Evolutionary conservation across 1,140 invertebrate species (phyloP).

Genomic region (Pogonomyrmex barbatus): DNA sequence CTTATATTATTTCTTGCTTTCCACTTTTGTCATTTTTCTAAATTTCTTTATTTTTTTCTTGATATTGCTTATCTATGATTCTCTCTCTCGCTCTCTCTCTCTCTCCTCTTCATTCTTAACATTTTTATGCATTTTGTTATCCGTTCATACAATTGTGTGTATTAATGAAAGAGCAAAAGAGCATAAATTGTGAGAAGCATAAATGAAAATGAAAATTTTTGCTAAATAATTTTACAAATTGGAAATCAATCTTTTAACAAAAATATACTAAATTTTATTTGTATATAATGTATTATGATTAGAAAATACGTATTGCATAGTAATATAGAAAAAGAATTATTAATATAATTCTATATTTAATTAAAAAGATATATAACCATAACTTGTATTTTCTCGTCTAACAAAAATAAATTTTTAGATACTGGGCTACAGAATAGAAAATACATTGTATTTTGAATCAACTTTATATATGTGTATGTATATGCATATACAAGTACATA

Average conservation of each 20-base stretch:
- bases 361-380: conserved; percentile 76
- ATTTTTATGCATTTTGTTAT: conserved; percentile 31
- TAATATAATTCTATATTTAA: conserved; percentile 82
- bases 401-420: conserved; percentile 80
- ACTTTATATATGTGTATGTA: conserved; percentile 77
- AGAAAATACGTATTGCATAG: conserved; percentile 73
- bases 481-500: conserved; percentile 57
- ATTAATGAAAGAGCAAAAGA: conserved; percentile 30
- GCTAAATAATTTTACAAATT: conserved; percentile 69
- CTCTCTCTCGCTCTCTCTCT: too few species aligned
- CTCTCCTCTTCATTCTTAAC: conserved; percentile 8
- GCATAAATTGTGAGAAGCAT: conserved; percentile 49
- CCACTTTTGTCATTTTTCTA: neutral
- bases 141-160: neutral
- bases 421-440: conserved; percentile 74
- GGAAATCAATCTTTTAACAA: conserved; percentile 67
- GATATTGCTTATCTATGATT: neutral
- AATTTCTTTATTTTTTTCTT: conserved; percentile 18
- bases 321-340: conserved; percentile 75
- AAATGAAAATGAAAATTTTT: conserved; percentile 61
- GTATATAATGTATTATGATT: conserved; percentile 84
- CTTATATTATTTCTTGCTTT: neutral
- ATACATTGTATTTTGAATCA: conserved; percentile 83
- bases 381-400: conserved; percentile 76
- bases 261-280: conserved; percentile 79